Evolutionary conservation across 2,113 vertebrate genomes (phyloP).

Genomic region (Centrocercus urophasianus): DNA sequence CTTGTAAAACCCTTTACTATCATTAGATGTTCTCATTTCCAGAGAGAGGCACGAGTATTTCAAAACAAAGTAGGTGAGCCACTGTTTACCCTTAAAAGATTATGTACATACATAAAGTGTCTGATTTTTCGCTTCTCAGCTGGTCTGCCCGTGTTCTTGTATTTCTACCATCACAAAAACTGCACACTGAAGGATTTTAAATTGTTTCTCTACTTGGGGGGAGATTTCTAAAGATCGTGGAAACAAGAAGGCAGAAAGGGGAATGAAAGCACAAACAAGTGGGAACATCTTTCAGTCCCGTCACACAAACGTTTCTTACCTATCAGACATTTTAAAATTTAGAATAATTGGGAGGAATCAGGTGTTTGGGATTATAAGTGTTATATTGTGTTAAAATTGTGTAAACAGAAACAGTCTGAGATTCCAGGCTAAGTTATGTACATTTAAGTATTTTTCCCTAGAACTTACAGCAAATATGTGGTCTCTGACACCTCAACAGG

Average conservation of each 20-base stretch:
- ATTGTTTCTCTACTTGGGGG: background rate
- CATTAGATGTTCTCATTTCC: conserved; percentile 11
- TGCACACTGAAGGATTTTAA: background rate
- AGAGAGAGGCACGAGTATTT: conserved; percentile 1
- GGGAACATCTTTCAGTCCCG: background rate
- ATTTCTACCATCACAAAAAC: background rate
- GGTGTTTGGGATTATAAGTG: background rate
- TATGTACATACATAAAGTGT: background rate
- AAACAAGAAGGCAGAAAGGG: background rate
- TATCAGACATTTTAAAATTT: background rate
- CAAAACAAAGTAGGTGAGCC: background rate
- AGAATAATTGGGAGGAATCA: background rate
- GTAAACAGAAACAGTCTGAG: background rate
- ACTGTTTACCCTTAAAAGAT: background rate
- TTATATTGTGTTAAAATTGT: background rate
- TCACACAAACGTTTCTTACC: background rate
- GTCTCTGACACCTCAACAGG: background rate
- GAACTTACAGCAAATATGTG: background rate
- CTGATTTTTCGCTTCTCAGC: background rate
- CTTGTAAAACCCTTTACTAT: background rate
- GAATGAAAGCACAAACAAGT: background rate
- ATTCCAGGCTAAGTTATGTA: background rate
- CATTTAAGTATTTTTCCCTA: background rate
- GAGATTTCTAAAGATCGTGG: background rate
- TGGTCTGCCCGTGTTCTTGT: background rate